Conservation (phyloP, 2,888 invertebrate species). For the Tyria jacobaeae region DNA sequence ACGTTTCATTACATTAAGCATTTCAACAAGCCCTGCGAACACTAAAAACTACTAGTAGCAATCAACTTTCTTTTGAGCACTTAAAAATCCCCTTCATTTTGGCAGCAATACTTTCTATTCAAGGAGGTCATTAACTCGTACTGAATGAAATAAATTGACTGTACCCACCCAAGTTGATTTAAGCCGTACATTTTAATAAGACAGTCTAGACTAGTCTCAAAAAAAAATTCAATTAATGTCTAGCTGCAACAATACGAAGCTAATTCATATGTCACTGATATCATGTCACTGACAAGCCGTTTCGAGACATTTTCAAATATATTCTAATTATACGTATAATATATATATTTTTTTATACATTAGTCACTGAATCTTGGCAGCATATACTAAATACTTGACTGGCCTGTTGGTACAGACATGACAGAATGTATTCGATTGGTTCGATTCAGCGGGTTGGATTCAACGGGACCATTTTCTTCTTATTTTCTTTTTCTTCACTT, state of each 20-base stretch:
- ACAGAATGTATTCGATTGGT: too few relatives aligned
- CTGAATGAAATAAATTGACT: background rate
- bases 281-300: too few relatives aligned
- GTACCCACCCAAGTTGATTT: background rate
- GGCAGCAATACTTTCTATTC: conserved; percentile 27
- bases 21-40: background rate
- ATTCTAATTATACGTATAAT: too few relatives aligned
- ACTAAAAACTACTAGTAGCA: background rate
- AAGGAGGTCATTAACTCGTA: conserved; percentile 30
- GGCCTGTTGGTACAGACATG: too few relatives aligned
- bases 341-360: too few relatives aligned
- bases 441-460: too few relatives aligned
- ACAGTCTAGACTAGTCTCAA: background rate
- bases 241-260: background rate
- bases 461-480: too few relatives aligned
- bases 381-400: too few relatives aligned
- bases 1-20: background rate
- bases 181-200: background rate
- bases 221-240: background rate
- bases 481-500: too few relatives aligned
- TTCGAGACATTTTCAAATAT: too few relatives aligned
- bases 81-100: conserved; percentile 16
- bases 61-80: background rate
- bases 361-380: too few relatives aligned
- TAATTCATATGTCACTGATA: too few relatives aligned